Base-by-base conservation (phyloP, 2,797 vertebrate species). In the Phaenicophaeus curvirostris region DNA sequence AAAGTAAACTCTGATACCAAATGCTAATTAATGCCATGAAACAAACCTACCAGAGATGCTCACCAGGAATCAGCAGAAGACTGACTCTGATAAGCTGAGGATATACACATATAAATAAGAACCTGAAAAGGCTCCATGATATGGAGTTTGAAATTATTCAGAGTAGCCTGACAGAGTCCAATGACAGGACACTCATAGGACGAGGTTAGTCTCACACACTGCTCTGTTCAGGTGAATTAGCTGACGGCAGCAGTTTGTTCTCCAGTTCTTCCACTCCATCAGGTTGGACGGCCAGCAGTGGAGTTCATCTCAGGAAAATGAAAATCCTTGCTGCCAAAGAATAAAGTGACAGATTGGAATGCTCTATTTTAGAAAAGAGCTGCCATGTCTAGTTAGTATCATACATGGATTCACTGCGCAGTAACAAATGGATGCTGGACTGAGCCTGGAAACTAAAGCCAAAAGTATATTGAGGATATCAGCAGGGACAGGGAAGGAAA, bases 331-430 rank as follows among this genome's bases (percentile, higher is more conserved):
- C 30, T 93, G 93, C 94, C 94, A 94, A 82, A 65, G 53, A 93
- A 82, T 67, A 71, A 90, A 96, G 80, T 5, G 89, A 86, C 91
- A 96, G 95, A 95, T 93, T 96, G 94, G 87, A 78, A 81, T 8
- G 28, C 79, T 84, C 92, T 96, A 87, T 95, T 96, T 94, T 74
- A 90, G 95, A 93, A 73, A 81, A 93, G 87, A 90, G 63, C 93
- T 97, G 93, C 95, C 93, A 87, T 6, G 5, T 93, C 83, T 86
- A 85, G 83, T 97, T 94, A 96, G 61, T 48, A 15, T 96, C 87
- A 96, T 48, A 87, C 44, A 73, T 51, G 90, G 77, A 90, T 51
- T 90, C 15, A 2, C 71, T 84, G 91, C 67, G 61, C 50, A 54
- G 67, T 67, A 90, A 90, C 71, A 87, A 95, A 94, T 74, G 83